These are phyloP conservation scores for Zaprionus tsacasi DNA, from an alignment of 1,140 invertebrate species.

Conservation along the genomic window DNA sequence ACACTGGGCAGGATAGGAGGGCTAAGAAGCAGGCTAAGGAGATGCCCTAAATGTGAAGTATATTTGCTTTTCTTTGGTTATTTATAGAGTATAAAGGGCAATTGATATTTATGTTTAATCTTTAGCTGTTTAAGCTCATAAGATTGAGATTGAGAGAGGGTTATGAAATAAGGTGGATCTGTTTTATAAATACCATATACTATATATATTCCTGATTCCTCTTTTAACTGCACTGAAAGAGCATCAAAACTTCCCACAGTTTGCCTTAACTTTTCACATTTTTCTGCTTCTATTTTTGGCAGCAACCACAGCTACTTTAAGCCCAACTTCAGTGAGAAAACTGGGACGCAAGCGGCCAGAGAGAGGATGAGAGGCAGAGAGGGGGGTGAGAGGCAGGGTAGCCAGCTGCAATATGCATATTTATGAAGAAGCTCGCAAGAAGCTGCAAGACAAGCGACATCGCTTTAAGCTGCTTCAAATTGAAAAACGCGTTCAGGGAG, in stretches of 20 bases:
- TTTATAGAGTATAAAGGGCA: neutral
- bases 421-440: constrained; percentile 68
- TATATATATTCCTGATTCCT: neutral
- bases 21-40: neutral
- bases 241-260: constrained; percentile 19
- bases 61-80: neutral
- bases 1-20: neutral
- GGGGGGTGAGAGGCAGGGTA: neutral
- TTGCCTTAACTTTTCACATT: neutral
- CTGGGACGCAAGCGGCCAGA: neutral
- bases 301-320: constrained; percentile 34
- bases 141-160: neutral
- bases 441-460: constrained; percentile 49
- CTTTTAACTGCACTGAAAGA: neutral
- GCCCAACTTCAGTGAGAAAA: neutral
- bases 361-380: too few relatives aligned
- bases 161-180: neutral
- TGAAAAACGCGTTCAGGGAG: constrained; percentile 71
- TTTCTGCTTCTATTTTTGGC: constrained; percentile 21
- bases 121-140: neutral
- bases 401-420: constrained; percentile 74
- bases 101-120: constrained; percentile 28
- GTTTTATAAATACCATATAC: too few relatives aligned
- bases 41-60: neutral
- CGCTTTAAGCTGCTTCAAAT: constrained; percentile 78